A percentile compares a stretch with the other conserved stretches of the same genome.
Conservation (phyloP, 2,113 vertebrate species). For the Malurus alboscapulatus region DNA sequence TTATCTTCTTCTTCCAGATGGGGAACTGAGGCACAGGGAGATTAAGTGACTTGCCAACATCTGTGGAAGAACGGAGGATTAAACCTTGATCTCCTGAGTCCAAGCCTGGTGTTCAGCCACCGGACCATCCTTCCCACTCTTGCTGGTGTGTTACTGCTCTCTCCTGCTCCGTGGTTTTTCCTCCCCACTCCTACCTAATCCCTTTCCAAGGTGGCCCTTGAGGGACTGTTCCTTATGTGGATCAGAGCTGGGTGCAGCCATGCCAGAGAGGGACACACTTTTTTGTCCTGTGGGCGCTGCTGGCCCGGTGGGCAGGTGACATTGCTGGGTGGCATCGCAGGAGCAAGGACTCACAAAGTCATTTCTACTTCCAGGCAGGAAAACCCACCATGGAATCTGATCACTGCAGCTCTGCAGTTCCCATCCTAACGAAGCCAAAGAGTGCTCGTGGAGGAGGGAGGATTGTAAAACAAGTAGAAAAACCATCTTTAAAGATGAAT, state of each 20-base stretch:
- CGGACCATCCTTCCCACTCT: slow-evolving; percentile 21
- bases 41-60: slow-evolving; percentile 68
- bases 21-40: slow-evolving; percentile 66
- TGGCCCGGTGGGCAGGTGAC: not conserved
- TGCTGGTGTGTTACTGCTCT: slow-evolving; percentile 35
- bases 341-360: slow-evolving; percentile 58
- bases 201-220: slow-evolving; percentile 47
- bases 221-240: slow-evolving; percentile 29
- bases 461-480: not conserved
- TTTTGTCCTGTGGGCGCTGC: not conserved
- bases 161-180: slow-evolving; percentile 16
- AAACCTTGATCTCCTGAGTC: slow-evolving; percentile 65
- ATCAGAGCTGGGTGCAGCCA: slow-evolving; percentile 25
- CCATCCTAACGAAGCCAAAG: not conserved
- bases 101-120: slow-evolving; percentile 57
- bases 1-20: slow-evolving; percentile 64
- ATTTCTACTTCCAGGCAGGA: slow-evolving; percentile 9
- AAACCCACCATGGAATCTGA: not conserved
- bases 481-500: not conserved
- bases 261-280: not conserved
- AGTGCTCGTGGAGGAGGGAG: not conserved
- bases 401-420: not conserved
- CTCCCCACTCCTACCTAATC: slow-evolving; percentile 47
- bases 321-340: not conserved
- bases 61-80: slow-evolving; percentile 65